Evolutionary conservation across 2,888 invertebrate genomes (phyloP).

Genomic region (Ophion costatus): DNA sequence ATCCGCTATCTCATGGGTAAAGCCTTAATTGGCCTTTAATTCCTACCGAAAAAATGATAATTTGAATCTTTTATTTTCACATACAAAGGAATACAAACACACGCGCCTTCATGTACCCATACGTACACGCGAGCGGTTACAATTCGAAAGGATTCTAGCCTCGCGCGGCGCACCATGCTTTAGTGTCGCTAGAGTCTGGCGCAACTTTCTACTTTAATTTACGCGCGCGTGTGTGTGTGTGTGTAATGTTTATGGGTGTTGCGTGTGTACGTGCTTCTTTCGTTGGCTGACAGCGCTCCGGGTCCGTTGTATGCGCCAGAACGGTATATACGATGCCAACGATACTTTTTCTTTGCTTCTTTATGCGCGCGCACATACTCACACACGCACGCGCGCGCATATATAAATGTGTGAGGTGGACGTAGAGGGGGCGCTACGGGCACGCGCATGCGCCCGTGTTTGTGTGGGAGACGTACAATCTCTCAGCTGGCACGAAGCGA

Average conservation of each 20-base stretch:
- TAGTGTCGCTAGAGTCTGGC: constrained; percentile 76
- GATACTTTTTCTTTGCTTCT: constrained; percentile 56
- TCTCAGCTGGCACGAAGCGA: constrained; percentile 18
- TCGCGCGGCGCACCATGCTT: constrained; percentile 74
- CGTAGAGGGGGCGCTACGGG: not conserved
- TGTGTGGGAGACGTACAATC: constrained; percentile 44
- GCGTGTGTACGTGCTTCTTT: constrained; percentile 26
- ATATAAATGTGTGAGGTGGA: not conserved
- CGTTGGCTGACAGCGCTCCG: constrained; percentile 26
- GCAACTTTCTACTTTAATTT: constrained; percentile 83
- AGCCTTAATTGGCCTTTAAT: too few relatives aligned
- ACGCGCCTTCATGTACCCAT: not conserved
- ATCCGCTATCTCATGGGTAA: too few relatives aligned
- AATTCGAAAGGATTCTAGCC: constrained; percentile 82
- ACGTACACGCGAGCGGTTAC: constrained; percentile 70
- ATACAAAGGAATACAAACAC: not conserved
- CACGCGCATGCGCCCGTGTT: not conserved
- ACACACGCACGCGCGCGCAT: not conserved
- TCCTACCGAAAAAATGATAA: not conserved
- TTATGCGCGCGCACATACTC: constrained; percentile 1
- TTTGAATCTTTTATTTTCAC: not conserved
- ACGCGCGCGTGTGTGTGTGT: constrained; percentile 71
- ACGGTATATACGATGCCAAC: constrained; percentile 63
- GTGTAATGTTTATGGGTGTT: constrained; percentile 21
- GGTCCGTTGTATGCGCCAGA: constrained; percentile 54